These are phyloP conservation scores for Arnoldichthys spilopterus DNA, from an alignment of 2,797 vertebrate species.

Conservation along the genomic window DNA sequence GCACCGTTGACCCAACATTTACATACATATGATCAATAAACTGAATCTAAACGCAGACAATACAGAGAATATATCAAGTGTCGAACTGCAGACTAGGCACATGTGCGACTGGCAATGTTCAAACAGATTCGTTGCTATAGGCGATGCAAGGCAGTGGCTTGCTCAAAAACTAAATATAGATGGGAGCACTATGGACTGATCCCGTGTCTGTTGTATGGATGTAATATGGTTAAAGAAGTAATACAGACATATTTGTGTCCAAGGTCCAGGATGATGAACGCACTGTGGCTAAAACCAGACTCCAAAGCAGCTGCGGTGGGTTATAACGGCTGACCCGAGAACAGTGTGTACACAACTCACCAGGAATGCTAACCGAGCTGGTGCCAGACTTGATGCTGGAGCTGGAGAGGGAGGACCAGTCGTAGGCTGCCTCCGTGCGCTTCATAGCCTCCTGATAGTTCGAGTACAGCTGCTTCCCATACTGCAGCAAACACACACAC, in stretches of 20 bases:
- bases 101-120: too few relatives aligned
- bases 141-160: too few relatives aligned
- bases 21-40: too few relatives aligned
- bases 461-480: conserved; percentile 92
- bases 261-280: not conserved
- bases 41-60: too few relatives aligned
- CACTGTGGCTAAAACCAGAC: not conserved
- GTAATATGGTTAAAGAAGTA: not conserved
- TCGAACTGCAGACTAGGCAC: too few relatives aligned
- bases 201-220: not conserved
- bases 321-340: not conserved
- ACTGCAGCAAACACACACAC: conserved; percentile 74
- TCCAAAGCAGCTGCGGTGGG: not conserved
- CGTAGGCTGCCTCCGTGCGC: conserved; percentile 93
- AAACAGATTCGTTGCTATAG: too few relatives aligned
- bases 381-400: conserved; percentile 96
- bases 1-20: too few relatives aligned
- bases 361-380: conserved; percentile 93
- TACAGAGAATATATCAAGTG: too few relatives aligned
- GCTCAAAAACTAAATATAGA: too few relatives aligned
- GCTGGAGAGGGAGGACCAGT: conserved; percentile 97
- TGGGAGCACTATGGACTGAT: not conserved
- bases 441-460: conserved; percentile 98
- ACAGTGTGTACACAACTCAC: conserved; percentile 69
- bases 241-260: not conserved